These are phyloP conservation scores for Pelusios castaneus DNA, from an alignment of 2,113 vertebrate genomes.

Conservation along the genomic window DNA sequence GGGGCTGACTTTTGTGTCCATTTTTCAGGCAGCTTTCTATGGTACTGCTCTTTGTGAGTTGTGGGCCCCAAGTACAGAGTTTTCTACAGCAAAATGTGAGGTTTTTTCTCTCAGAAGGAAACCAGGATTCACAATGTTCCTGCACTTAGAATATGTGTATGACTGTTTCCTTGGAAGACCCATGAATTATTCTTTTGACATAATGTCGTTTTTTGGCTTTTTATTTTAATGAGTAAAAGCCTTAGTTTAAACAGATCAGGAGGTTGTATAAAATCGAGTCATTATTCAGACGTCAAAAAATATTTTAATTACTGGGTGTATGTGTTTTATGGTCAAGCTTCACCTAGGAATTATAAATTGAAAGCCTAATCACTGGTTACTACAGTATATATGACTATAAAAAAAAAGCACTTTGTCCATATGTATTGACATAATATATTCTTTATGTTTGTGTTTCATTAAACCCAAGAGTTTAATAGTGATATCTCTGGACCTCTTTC, in stretches of 20 bases:
- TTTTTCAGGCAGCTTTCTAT: neutral
- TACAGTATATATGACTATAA: neutral
- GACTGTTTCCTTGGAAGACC: neutral
- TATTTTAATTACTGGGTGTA: neutral
- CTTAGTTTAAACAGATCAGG: neutral
- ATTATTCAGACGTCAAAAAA: neutral
- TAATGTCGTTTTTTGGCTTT: neutral
- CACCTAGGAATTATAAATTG: neutral
- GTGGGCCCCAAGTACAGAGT: rapidly evolving
- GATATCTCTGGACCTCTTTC: constrained; percentile 42
- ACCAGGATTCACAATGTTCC: neutral
- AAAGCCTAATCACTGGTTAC: neutral
- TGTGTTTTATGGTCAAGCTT: neutral
- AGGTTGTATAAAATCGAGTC: neutral
- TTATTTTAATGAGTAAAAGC: neutral
- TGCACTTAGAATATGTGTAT: rapidly evolving
- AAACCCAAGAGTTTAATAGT: constrained; percentile 48
- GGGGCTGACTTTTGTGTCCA: neutral
- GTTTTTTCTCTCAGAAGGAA: neutral
- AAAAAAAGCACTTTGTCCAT: constrained; percentile 42
- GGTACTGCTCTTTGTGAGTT: neutral
- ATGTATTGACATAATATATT: constrained; percentile 57
- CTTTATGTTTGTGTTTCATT: constrained; percentile 57
- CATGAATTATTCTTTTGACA: neutral
- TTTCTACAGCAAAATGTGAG: rapidly evolving